Evolutionary conservation across 2,113 vertebrate species (phyloP).

Genomic region (Orthonyx spaldingii): DNA sequence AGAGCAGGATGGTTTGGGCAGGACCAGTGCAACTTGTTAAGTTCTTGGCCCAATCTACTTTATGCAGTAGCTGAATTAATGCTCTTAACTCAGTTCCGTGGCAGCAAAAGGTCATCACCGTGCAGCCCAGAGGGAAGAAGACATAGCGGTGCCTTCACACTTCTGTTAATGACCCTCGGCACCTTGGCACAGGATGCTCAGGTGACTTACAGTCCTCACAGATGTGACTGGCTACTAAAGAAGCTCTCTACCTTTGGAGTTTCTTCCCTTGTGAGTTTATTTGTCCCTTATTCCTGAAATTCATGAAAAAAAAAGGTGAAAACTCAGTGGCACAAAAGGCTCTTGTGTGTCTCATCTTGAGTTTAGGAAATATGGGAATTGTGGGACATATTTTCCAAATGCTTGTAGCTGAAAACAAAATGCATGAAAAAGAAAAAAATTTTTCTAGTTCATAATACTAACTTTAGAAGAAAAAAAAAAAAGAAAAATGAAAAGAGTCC

Average conservation of each 20-base stretch:
- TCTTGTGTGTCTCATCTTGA: neutral
- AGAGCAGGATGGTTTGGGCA: neutral
- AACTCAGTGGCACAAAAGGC: neutral
- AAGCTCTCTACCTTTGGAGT: neutral
- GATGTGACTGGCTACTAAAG: neutral
- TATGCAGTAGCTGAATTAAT: neutral
- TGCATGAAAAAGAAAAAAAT: neutral
- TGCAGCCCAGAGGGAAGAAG: neutral
- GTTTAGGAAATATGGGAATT: neutral
- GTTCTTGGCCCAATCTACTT: neutral
- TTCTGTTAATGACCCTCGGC: accelerated
- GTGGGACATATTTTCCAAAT: neutral
- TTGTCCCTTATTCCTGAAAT: neutral
- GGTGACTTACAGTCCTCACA: neutral
- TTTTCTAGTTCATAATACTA: neutral
- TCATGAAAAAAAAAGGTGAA: neutral
- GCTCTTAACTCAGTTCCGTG: neutral
- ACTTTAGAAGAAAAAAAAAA: neutral
- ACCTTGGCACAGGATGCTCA: accelerated
- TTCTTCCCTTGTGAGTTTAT: neutral
- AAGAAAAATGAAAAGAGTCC: neutral
- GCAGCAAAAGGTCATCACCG: neutral
- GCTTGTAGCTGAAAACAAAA: neutral
- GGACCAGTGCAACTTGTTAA: neutral
- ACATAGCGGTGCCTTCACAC: accelerated